A percentile compares a stretch with the other conserved stretches of the same genome.
Evolutionary conservation across 2,797 vertebrate species (phyloP).

Genomic region (Myiotriccus ornatus): DNA sequence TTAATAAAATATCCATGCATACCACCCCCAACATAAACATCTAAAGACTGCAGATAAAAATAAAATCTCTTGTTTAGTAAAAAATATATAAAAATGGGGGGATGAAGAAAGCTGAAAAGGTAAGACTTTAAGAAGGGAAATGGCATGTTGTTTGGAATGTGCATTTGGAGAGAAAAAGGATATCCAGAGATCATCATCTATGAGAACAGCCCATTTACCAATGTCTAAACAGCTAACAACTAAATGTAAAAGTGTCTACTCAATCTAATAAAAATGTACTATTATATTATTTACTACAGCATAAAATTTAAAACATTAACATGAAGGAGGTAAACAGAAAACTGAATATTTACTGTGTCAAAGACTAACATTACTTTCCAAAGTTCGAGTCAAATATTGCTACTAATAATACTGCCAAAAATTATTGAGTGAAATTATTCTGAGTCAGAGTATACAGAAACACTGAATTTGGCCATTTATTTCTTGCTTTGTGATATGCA

Average conservation of each 20-base stretch:
- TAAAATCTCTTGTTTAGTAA: neutral
- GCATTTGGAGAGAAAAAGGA: neutral
- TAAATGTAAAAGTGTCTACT: slow-evolving; percentile 7
- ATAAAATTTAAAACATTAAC: slow-evolving; percentile 26
- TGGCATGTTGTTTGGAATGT: neutral
- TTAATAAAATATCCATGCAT: neutral
- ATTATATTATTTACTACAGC: slow-evolving; percentile 13
- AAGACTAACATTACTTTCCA: neutral
- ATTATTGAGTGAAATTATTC: neutral
- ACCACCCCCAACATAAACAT: neutral
- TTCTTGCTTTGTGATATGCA: neutral
- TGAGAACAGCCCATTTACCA: slow-evolving; percentile 21
- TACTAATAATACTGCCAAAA: neutral
- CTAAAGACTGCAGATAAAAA: neutral
- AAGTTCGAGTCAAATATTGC: neutral
- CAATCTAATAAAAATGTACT: slow-evolving; percentile 28
- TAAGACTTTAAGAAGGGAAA: neutral
- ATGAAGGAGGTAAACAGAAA: slow-evolving; percentile 29
- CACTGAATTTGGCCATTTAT: neutral
- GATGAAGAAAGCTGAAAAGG: neutral
- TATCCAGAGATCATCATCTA: slow-evolving; percentile 5
- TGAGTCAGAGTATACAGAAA: neutral
- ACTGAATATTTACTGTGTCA: neutral
- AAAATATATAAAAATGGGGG: neutral
- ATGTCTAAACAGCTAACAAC: slow-evolving; percentile 34